These are phyloP conservation scores for Sphecodes monilicornis DNA, from an alignment of 2,888 invertebrate genomes.

Conservation along the genomic window DNA sequence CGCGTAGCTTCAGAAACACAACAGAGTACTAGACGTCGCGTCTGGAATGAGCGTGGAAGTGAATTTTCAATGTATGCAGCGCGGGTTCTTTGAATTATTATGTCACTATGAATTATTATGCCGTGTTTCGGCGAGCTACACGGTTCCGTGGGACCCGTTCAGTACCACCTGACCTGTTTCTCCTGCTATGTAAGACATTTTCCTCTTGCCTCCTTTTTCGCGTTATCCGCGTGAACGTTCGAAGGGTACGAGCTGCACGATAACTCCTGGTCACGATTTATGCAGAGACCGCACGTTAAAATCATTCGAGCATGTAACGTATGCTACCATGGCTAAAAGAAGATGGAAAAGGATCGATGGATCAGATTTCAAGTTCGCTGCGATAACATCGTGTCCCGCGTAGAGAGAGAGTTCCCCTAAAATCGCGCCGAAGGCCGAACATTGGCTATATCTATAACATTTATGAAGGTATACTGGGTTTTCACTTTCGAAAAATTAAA, in stretches of 20 bases:
- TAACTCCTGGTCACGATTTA: constrained; percentile 55
- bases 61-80: neutral
- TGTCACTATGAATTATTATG: constrained; percentile 17
- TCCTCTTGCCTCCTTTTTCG: constrained; percentile 38
- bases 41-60: neutral
- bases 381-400: constrained; percentile 3
- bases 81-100: constrained; percentile 24
- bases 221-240: constrained; percentile 39
- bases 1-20: neutral
- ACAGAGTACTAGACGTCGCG: neutral
- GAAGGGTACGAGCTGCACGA: constrained; percentile 39
- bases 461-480: too few species aligned
- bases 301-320: constrained; percentile 45
- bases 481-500: too few species aligned
- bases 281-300: constrained; percentile 55
- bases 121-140: constrained; percentile 9
- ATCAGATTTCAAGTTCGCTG: constrained; percentile 36
- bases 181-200: constrained; percentile 43
- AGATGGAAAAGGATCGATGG: constrained; percentile 14
- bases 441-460: too few species aligned
- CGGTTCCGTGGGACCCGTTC: neutral
- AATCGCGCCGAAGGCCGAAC: too few species aligned
- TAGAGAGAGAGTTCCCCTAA: neutral
- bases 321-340: constrained; percentile 28
- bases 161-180: constrained; percentile 25